Percentiles rank a stretch among this genome's conserved stretches.
phyloP scores from a whole-genome alignment of 2,797 vertebrate genomes.

The Hypotaenidia philippensis region DNA sequence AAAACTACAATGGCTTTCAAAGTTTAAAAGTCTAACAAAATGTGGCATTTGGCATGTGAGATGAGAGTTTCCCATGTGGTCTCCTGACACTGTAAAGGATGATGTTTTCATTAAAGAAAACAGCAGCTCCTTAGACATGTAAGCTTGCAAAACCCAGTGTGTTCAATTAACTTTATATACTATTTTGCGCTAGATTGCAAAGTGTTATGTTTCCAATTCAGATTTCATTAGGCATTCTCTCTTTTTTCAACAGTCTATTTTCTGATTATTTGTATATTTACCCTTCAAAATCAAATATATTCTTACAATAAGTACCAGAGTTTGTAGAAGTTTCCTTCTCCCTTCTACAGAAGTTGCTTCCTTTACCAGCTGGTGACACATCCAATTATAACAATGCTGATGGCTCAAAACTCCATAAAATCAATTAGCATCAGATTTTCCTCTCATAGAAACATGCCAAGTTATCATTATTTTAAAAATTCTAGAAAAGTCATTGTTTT shows the following conservation, averaged over 20 bases:
- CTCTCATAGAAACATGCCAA: neutral
- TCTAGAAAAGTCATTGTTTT: neutral
- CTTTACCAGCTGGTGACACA: neutral
- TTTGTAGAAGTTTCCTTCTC: neutral
- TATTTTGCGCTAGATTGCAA: neutral
- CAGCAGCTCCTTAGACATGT: neutral
- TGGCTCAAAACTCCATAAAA: neutral
- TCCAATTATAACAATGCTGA: neutral
- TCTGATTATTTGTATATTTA: neutral
- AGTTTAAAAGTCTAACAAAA: constrained; percentile 18
- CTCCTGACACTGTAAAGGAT: constrained; percentile 1
- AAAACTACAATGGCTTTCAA: neutral
- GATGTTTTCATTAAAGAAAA: constrained; percentile 18
- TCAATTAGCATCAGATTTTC: neutral
- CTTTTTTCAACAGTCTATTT: neutral
- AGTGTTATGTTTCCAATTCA: neutral
- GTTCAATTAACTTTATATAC: constrained; percentile 26
- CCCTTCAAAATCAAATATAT: neutral
- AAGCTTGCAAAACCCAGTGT: neutral
- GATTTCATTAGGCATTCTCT: neutral
- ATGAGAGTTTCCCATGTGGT: neutral
- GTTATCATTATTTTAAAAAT: neutral
- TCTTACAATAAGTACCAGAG: neutral
- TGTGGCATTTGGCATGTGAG: constrained; percentile 1
- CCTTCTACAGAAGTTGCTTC: neutral